Evolutionary conservation across 2,113 vertebrate genomes (phyloP).

Genomic region (Piprites chloris): DNA sequence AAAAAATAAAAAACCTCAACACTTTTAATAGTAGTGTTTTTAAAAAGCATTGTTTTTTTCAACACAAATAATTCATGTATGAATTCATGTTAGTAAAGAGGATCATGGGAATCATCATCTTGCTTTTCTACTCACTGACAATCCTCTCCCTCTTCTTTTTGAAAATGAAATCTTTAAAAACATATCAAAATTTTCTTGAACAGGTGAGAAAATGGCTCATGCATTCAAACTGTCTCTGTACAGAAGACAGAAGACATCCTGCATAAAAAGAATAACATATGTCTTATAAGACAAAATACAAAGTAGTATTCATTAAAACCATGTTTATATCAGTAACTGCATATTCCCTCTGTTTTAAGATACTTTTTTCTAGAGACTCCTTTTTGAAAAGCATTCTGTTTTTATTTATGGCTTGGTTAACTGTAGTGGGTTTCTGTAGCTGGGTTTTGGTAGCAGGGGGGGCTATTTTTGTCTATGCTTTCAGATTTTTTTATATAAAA

Average conservation of each 20-base stretch:
- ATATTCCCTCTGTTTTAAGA: background rate
- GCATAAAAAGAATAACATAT: background rate
- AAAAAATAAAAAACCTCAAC: background rate
- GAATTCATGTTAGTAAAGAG: background rate
- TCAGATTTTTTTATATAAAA: background rate
- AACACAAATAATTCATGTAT: background rate
- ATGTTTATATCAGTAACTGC: background rate
- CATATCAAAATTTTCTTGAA: background rate
- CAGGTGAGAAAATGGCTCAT: background rate
- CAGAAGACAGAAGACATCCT: background rate
- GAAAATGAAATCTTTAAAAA: background rate
- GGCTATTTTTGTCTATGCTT: background rate
- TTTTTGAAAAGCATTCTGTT: background rate
- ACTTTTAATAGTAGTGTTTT: background rate
- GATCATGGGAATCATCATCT: background rate
- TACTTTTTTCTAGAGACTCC: background rate
- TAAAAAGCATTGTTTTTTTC: background rate
- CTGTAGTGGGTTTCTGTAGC: no score
- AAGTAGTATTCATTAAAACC: background rate
- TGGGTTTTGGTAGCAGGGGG: no score
- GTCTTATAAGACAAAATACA: background rate
- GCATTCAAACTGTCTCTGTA: background rate
- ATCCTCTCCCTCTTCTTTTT: background rate
- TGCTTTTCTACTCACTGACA: background rate
- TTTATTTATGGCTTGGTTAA: background rate